phyloP scores from a whole-genome alignment of 2,888 invertebrate genomes.

The Eledona agricola region DNA sequence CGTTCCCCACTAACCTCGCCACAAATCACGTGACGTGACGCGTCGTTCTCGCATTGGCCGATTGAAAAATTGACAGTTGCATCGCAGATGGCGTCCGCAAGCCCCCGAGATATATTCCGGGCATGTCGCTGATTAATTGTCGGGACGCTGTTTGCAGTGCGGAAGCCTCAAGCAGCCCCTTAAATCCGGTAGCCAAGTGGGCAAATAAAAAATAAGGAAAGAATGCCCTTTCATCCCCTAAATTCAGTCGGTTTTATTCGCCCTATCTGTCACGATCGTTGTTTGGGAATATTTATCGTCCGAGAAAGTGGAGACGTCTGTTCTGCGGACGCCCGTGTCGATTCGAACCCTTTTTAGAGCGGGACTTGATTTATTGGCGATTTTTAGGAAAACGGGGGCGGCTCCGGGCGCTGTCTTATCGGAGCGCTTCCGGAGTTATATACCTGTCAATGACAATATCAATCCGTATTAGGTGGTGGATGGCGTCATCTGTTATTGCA shows the following conservation, averaged over 20 bases:
- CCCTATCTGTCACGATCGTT: conserved; percentile 57
- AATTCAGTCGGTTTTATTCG: conserved; percentile 56
- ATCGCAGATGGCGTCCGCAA: neutral
- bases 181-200: conserved; percentile 56
- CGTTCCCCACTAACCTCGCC: conserved; percentile 43
- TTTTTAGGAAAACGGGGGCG: conserved; percentile 17
- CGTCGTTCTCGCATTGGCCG: too few relatives aligned
- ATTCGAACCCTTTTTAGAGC: conserved; percentile 35
- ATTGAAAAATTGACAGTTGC: neutral
- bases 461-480: conserved; percentile 54
- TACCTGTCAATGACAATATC: conserved; percentile 59
- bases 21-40: conserved; percentile 47
- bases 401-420: neutral
- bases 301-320: conserved; percentile 43
- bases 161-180: conserved; percentile 50
- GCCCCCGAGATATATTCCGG: conserved; percentile 22
- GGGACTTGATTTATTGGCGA: conserved; percentile 16
- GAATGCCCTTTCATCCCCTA: conserved; percentile 53
- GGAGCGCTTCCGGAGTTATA: conserved; percentile 30
- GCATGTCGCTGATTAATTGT: conserved; percentile 13
- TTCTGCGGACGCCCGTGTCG: conserved; percentile 40
- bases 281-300: conserved; percentile 54
- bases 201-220: conserved; percentile 47
- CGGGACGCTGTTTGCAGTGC: too few relatives aligned
- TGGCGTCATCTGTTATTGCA: conserved; percentile 54